Evolutionary conservation across 2,797 vertebrate genomes (phyloP).

Genomic region (Caiman crocodilus): DNA sequence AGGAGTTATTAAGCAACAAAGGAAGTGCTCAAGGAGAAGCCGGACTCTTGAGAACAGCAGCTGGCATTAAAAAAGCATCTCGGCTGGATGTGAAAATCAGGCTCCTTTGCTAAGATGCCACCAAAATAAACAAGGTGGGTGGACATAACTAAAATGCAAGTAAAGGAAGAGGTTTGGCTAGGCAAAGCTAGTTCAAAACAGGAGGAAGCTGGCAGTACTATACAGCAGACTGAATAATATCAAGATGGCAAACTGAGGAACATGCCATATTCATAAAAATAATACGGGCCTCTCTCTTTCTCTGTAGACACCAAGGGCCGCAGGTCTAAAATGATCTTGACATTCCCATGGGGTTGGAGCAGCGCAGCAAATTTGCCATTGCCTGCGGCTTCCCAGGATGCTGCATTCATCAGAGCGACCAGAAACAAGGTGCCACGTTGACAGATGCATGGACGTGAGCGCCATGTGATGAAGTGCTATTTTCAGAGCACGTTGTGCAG

Average conservation of each 20-base stretch:
- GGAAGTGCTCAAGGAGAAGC: neutral
- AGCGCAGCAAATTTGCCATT: neutral
- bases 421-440: neutral
- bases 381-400: neutral
- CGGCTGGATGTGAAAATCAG: neutral
- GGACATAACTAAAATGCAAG: neutral
- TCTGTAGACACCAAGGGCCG: neutral
- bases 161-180: slow-evolving; percentile 1
- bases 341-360: neutral
- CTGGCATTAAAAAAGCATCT: neutral
- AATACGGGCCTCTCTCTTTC: no score
- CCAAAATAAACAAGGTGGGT: neutral
- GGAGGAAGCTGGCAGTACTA: neutral
- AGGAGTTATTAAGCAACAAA: neutral
- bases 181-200: neutral
- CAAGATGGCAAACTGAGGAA: no score
- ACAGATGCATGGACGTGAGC: neutral
- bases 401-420: neutral
- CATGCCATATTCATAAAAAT: no score
- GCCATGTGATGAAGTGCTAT: neutral
- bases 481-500: neutral
- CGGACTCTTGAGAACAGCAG: neutral
- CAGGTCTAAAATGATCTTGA: neutral
- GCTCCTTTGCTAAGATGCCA: neutral
- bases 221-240: no score